phyloP scores from a whole-genome alignment of 2,113 vertebrate genomes.

The Suncus etruscus region DNA sequence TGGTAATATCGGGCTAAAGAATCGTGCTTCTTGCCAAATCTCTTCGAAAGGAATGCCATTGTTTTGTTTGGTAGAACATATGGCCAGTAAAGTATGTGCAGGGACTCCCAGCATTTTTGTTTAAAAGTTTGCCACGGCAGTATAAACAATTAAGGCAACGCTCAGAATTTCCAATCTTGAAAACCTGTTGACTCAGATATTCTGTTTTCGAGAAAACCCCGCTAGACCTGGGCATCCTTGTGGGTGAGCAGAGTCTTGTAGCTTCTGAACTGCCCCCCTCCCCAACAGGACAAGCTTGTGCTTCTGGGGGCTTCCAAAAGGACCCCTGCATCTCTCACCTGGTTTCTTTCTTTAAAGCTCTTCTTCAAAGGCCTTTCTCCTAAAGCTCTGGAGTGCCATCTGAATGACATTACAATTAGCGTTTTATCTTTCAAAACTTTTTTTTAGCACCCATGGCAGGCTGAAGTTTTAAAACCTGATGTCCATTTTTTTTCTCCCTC shows the following conservation, averaged over 20 bases:
- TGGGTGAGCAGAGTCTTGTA: constrained; percentile 78
- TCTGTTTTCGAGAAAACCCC: constrained; percentile 86
- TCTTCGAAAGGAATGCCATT: constrained; percentile 89
- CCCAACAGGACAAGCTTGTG: constrained; percentile 65
- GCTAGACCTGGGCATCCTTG: constrained; percentile 77
- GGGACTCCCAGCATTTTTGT: constrained; percentile 90
- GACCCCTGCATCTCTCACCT: neutral
- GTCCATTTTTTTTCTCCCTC: neutral
- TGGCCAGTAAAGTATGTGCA: constrained; percentile 89
- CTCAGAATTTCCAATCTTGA: constrained; percentile 90
- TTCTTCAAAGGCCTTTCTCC: neutral
- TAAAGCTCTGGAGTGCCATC: neutral
- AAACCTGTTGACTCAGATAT: constrained; percentile 93
- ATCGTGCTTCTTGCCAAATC: constrained; percentile 84
- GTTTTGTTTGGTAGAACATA: constrained; percentile 90
- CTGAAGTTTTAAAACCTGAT: constrained; percentile 12
- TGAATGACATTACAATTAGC: neutral
- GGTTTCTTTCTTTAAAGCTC: neutral
- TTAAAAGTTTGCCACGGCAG: constrained; percentile 89
- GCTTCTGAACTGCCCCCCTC: constrained; percentile 72
- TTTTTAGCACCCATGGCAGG: constrained; percentile 14
- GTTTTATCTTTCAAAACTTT: constrained; percentile 46
- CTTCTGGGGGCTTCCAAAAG: constrained; percentile 53
- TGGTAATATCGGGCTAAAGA: constrained; percentile 85
- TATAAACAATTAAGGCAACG: constrained; percentile 91